phyloP scores from a whole-genome alignment of 2,113 vertebrate genomes.

The Carlito syrichta region DNA sequence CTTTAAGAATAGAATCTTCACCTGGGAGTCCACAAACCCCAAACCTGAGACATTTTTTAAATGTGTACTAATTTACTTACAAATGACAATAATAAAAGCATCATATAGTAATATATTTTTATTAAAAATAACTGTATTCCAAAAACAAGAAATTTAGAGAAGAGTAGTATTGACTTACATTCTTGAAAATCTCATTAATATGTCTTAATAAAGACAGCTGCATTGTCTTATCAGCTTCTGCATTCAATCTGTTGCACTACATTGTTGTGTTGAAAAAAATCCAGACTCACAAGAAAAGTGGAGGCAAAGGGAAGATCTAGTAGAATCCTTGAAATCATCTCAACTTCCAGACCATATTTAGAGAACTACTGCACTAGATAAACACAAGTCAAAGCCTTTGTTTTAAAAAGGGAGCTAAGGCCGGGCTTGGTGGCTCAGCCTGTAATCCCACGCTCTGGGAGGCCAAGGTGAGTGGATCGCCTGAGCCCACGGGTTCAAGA shows the following conservation, averaged over 20 bases:
- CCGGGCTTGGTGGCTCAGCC: too few species aligned
- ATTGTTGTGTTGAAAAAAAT: background rate
- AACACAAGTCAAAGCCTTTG: background rate
- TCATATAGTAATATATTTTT: background rate
- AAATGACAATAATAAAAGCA: background rate
- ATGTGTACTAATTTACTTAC: conserved; percentile 2
- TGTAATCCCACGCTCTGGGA: too few species aligned
- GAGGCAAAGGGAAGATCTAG: background rate
- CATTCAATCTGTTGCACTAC: background rate
- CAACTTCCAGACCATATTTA: background rate
- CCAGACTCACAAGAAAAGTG: background rate
- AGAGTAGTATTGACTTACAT: background rate
- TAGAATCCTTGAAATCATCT: background rate
- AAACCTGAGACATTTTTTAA: background rate
- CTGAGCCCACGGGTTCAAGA: too few species aligned
- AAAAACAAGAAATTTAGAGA: background rate
- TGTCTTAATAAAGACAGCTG: background rate
- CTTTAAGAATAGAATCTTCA: background rate
- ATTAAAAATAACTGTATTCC: background rate
- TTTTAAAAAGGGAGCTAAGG: background rate
- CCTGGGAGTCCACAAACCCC: background rate
- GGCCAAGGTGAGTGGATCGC: too few species aligned
- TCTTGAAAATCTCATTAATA: background rate
- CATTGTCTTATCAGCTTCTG: background rate
- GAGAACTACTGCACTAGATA: background rate